phyloP scores from a whole-genome alignment of 2,797 vertebrate genomes.

The Rallus crepitans region DNA sequence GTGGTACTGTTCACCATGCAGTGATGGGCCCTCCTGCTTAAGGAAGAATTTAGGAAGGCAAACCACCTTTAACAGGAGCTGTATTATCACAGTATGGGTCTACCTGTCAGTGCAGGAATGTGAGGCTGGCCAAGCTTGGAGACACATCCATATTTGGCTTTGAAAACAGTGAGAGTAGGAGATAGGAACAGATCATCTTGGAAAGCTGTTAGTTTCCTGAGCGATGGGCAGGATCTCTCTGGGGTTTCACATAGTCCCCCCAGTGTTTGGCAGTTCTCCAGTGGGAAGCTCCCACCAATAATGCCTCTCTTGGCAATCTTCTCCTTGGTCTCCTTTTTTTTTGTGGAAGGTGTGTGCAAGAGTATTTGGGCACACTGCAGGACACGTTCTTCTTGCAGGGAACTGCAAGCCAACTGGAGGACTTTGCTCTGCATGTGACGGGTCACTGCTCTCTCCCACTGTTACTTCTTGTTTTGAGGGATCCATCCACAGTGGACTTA shows the following conservation, averaged over 20 bases:
- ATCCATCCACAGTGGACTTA: neutral
- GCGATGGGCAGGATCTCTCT: neutral
- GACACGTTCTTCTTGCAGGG: neutral
- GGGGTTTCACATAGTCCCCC: neutral
- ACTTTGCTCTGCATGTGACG: neutral
- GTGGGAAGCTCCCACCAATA: neutral
- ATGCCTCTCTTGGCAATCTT: neutral
- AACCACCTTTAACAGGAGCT: neutral
- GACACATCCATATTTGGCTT: neutral
- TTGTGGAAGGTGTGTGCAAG: neutral
- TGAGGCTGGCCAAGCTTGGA: neutral
- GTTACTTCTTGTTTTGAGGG: neutral
- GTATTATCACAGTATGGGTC: rapidly evolving
- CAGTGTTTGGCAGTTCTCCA: neutral
- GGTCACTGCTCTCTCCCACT: neutral
- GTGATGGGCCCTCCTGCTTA: neutral
- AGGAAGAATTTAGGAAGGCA: neutral
- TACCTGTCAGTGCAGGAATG: neutral
- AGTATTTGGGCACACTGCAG: rapidly evolving
- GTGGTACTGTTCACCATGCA: neutral
- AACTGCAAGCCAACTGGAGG: neutral
- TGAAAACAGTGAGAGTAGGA: neutral
- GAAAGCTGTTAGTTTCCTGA: neutral
- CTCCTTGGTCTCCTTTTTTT: neutral
- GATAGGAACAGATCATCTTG: neutral